phyloP scores from a whole-genome alignment of 2,113 vertebrate species.

The Saguinus imperator region DNA sequence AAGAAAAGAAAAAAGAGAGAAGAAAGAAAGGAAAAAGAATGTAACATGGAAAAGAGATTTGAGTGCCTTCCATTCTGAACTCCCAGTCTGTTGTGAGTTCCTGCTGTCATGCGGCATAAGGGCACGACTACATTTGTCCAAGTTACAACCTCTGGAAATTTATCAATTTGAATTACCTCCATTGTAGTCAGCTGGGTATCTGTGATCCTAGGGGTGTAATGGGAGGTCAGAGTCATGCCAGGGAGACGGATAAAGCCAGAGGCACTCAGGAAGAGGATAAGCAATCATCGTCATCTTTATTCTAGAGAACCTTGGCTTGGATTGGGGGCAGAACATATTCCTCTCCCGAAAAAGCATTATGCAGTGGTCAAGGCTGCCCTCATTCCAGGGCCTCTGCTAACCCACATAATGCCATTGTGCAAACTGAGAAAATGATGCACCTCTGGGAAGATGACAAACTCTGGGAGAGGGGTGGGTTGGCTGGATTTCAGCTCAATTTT shows the following conservation, averaged over 20 bases:
- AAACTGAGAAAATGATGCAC: neutral
- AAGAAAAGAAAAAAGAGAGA: neutral
- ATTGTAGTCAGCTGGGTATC: accelerated
- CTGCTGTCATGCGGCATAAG: neutral
- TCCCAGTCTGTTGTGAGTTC: no score
- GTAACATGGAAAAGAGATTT: neutral
- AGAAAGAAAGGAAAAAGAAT: no score
- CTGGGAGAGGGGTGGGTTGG: neutral
- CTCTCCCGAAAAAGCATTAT: neutral
- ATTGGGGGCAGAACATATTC: neutral
- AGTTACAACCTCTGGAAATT: neutral
- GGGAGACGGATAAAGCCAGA: no score
- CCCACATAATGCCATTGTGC: accelerated
- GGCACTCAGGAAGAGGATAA: neutral
- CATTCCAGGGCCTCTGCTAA: neutral
- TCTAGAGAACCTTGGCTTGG: neutral
- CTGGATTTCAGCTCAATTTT: no score
- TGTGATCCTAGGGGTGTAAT: no score
- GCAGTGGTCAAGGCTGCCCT: neutral
- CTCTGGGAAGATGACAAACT: neutral
- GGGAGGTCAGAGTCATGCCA: no score
- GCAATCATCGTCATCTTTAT: neutral
- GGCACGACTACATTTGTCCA: neutral
- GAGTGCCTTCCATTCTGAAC: neutral
- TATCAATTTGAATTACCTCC: neutral